These are phyloP conservation scores for Lasioglossum baleicum DNA, from an alignment of 1,140 invertebrate genomes.

Conservation along the genomic window DNA sequence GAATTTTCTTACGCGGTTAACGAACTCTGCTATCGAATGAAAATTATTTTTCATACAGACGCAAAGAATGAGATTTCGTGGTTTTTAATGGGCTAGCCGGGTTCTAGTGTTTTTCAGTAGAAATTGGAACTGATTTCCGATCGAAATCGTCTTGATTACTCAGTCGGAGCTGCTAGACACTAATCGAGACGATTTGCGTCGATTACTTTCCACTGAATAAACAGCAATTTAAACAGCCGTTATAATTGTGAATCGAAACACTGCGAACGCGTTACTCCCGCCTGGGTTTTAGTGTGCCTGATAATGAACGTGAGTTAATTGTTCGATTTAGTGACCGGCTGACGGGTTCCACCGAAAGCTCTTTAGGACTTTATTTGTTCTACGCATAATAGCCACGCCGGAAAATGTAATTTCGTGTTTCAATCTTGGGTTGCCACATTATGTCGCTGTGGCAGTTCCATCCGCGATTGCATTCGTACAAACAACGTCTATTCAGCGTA, in stretches of 20 bases:
- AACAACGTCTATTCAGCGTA: too few species aligned
- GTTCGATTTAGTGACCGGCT: conserved; percentile 18
- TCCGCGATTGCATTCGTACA: too few species aligned
- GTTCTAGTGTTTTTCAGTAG: too few species aligned
- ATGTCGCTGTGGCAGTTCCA: too few species aligned
- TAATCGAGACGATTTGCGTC: background rate
- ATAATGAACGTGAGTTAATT: conserved; percentile 36
- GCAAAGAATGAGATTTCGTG: too few species aligned
- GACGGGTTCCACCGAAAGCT: background rate
- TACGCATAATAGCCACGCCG: background rate
- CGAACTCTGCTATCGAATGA: too few species aligned
- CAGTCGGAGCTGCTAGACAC: too few species aligned
- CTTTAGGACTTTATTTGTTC: conserved; percentile 28
- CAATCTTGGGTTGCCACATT: background rate
- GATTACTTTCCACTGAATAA: background rate
- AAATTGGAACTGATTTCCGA: too few species aligned
- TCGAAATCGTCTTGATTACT: too few species aligned
- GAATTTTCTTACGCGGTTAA: too few species aligned
- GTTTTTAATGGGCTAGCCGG: too few species aligned
- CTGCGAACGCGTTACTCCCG: background rate
- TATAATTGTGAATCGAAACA: conserved; percentile 12
- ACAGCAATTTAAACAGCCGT: conserved; percentile 6
- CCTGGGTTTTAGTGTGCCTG: background rate
- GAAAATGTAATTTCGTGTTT: conserved; percentile 32
- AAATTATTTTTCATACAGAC: too few species aligned